A percentile compares a stretch with the other conserved stretches of the same genome.
Evolutionary conservation across 2,888 invertebrate genomes (phyloP).

Genomic region (Ochropleura leucogaster): DNA sequence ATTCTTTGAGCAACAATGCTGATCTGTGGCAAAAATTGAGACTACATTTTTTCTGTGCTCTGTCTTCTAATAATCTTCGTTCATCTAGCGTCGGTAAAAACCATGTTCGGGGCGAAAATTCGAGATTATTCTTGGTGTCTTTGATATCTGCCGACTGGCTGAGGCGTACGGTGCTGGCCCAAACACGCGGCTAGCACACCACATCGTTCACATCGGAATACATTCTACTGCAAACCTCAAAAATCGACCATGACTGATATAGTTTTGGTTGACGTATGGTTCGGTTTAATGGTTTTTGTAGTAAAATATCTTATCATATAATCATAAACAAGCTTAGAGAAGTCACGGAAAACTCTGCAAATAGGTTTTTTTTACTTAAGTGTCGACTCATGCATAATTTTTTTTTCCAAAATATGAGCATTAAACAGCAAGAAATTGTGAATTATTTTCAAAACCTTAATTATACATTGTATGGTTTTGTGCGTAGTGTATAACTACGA

Average conservation of each 20-base stretch:
- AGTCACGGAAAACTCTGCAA: not conserved
- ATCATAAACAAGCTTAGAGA: not conserved
- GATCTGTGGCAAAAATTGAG: not conserved
- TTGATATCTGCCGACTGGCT: not conserved
- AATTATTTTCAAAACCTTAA: not conserved
- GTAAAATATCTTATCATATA: not conserved
- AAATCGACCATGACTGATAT: not conserved
- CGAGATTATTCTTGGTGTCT: not conserved
- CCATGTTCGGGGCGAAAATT: not conserved
- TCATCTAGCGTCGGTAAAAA: not conserved
- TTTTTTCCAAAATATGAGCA: no score
- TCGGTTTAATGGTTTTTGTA: not conserved
- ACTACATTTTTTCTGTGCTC: not conserved
- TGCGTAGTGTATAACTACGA: not conserved
- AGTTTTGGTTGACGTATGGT: not conserved
- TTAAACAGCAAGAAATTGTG: not conserved
- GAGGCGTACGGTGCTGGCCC: not conserved
- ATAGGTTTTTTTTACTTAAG: not conserved
- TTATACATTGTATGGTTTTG: not conserved
- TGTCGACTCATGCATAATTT: not conserved
- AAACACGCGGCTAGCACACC: not conserved
- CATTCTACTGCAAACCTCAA: not conserved
- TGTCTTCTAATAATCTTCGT: not conserved
- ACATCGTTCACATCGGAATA: not conserved
- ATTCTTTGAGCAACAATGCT: not conserved